A percentile compares a stretch with the other conserved stretches of the same genome.
phyloP scores from a whole-genome alignment of 2,888 invertebrate genomes.

The Dryobota labecula region DNA sequence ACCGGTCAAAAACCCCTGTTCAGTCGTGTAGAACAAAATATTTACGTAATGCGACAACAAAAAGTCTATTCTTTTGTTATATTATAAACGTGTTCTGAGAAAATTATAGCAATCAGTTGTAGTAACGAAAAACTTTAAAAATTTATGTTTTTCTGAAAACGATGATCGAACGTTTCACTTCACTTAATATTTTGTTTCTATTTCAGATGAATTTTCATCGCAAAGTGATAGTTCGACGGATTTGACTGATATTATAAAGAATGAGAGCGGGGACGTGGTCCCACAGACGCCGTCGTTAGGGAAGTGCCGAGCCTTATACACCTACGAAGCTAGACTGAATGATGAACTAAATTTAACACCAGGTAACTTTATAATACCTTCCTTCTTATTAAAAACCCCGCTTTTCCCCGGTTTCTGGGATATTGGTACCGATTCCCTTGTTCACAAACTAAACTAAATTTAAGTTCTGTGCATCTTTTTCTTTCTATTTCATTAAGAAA shows the following conservation, averaged over 20 bases:
- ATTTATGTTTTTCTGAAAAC: not conserved
- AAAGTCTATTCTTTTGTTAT: not conserved
- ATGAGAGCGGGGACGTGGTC: slow-evolving; percentile 81
- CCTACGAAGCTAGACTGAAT: slow-evolving; percentile 96
- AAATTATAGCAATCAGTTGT: not conserved
- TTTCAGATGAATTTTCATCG: slow-evolving; percentile 95
- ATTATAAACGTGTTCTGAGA: not conserved
- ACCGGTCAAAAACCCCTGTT: slow-evolving; percentile 20
- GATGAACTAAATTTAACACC: slow-evolving; percentile 95
- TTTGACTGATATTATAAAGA: slow-evolving; percentile 86
- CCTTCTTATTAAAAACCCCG: not conserved
- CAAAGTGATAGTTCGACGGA: slow-evolving; percentile 92
- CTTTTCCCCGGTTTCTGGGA: not conserved
- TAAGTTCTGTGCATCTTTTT: too few relatives aligned
- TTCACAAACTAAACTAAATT: too few relatives aligned
- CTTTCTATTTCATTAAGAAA: too few relatives aligned
- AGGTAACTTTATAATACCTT: slow-evolving; percentile 82
- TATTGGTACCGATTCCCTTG: too few relatives aligned
- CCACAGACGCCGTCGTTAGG: slow-evolving; percentile 87
- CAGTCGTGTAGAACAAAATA: slow-evolving; percentile 23
- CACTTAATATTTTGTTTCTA: not conserved
- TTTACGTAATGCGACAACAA: slow-evolving; percentile 2
- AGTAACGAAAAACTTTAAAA: not conserved
- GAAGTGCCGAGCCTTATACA: slow-evolving; percentile 96
- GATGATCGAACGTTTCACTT: not conserved